Conservation (phyloP, 2,888 invertebrate genomes). For the Fragum sueziense region DNA sequence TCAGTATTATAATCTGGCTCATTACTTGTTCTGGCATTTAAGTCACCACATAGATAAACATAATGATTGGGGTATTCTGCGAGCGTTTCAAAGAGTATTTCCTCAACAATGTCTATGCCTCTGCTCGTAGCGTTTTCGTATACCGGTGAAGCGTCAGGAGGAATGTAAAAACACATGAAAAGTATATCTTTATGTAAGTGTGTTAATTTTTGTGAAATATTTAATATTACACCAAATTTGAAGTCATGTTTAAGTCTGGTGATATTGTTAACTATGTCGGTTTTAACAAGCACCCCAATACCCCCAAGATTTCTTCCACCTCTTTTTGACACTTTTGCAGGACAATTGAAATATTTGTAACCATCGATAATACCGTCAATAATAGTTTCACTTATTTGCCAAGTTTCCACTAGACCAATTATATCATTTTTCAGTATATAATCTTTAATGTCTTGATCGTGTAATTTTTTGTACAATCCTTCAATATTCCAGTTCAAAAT, state of each 20-base stretch:
- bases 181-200: background rate
- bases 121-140: background rate
- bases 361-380: background rate
- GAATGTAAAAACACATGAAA: background rate
- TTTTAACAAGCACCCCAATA: background rate
- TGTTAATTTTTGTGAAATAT: background rate
- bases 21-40: background rate
- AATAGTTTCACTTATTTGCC: background rate
- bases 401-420: background rate
- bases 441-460: background rate
- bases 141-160: background rate
- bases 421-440: background rate
- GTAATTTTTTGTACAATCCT: background rate
- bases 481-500: slow-evolving; percentile 9
- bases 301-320: slow-evolving; percentile 10
- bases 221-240: background rate
- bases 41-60: background rate
- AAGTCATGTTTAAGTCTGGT: background rate
- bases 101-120: background rate
- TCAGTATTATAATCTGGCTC: background rate
- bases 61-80: background rate
- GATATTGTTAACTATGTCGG: background rate
- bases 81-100: background rate
- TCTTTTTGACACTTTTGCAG: background rate
- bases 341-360: background rate